Conservation (phyloP, 1,140 invertebrate species). For the Ostrea edulis region DNA sequence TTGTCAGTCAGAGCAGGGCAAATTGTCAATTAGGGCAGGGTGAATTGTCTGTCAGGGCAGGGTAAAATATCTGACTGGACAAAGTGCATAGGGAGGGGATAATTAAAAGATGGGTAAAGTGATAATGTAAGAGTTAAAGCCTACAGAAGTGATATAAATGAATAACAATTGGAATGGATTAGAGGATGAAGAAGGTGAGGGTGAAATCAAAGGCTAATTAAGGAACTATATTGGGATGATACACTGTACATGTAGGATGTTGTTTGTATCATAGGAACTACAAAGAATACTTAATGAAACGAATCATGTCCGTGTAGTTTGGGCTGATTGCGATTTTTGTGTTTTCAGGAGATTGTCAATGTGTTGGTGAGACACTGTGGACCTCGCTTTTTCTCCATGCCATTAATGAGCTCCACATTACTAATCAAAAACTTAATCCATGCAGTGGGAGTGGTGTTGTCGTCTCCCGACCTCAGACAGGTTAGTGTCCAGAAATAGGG, state of each 20-base stretch:
- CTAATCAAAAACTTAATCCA: constrained; percentile 94
- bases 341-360: constrained; percentile 83
- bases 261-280: neutral
- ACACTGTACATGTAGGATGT: neutral
- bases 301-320: neutral
- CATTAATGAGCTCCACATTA: constrained; percentile 92
- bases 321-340: neutral
- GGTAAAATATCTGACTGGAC: too few relatives aligned
- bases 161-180: too few relatives aligned
- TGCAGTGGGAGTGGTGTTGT: constrained; percentile 92
- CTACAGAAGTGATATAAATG: too few relatives aligned
- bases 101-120: too few relatives aligned
- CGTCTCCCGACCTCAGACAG: constrained; percentile 88
- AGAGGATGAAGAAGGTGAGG: too few relatives aligned
- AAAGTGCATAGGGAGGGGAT: too few relatives aligned
- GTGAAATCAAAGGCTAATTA: too few relatives aligned
- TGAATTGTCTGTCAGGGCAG: too few relatives aligned
- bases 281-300: neutral
- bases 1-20: too few relatives aligned
- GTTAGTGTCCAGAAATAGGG: constrained; percentile 74
- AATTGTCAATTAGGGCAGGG: too few relatives aligned
- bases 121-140: too few relatives aligned
- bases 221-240: too few relatives aligned
- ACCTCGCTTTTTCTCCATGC: constrained; percentile 91
- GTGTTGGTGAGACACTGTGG: constrained; percentile 86